Conservation (phyloP, 2,113 vertebrate species). For the Noctilio leporinus region DNA sequence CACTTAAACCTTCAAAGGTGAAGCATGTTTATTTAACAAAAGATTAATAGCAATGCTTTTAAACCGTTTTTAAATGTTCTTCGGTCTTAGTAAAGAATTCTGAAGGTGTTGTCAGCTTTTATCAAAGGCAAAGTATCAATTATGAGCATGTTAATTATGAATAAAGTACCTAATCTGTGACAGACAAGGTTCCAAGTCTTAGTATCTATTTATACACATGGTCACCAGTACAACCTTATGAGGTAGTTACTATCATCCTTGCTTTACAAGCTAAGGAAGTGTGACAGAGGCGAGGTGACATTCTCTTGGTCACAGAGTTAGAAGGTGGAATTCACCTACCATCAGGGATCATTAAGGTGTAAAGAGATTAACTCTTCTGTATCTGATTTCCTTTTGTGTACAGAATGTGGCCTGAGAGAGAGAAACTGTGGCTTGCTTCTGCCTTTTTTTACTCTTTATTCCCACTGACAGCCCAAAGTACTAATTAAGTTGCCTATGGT, state of each 20-base stretch:
- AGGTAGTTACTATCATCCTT: no score
- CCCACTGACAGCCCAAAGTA: background rate
- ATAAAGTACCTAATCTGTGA: background rate
- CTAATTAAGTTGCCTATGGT: background rate
- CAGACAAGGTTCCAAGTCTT: background rate
- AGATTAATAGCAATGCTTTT: background rate
- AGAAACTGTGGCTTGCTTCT: background rate
- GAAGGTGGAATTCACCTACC: fast-evolving
- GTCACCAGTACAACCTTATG: background rate
- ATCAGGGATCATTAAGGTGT: background rate
- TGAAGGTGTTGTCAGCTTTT: background rate
- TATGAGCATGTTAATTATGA: background rate
- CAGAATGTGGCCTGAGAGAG: background rate
- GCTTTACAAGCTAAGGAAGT: background rate
- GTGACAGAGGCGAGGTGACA: background rate
- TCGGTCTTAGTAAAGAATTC: background rate
- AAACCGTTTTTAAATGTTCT: background rate
- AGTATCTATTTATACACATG: background rate
- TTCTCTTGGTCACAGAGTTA: background rate
- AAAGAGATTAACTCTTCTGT: background rate
- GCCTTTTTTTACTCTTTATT: background rate
- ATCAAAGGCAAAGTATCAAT: background rate
- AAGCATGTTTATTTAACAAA: background rate
- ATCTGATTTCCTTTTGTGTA: background rate
- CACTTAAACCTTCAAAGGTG: background rate